Conservation (phyloP, 2,113 vertebrate species). For the Solea senegalensis region DNA sequence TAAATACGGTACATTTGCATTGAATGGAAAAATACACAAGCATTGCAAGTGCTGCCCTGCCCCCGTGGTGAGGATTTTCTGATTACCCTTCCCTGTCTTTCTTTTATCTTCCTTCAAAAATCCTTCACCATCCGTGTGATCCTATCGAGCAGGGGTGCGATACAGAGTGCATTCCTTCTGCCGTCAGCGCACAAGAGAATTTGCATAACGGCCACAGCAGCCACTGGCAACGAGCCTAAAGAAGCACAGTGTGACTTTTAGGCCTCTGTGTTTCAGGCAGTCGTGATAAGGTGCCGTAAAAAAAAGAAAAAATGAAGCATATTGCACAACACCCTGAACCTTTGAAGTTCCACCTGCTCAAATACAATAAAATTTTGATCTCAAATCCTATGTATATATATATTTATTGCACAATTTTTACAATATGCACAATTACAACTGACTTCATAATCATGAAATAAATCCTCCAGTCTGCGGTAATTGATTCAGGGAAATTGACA, state of each 20-base stretch:
- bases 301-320: neutral
- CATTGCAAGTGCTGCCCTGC: neutral
- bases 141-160: slow-evolving; percentile 16
- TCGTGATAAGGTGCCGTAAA: slow-evolving; percentile 52
- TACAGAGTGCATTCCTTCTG: slow-evolving; percentile 50
- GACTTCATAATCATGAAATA: neutral
- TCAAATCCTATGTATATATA: too few relatives aligned
- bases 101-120: slow-evolving; percentile 19
- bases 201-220: slow-evolving; percentile 81
- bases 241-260: slow-evolving; percentile 37
- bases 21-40: neutral
- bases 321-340: slow-evolving; percentile 43
- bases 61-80: neutral
- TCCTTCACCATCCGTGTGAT: neutral
- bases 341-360: slow-evolving; percentile 29
- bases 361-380: neutral
- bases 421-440: too few relatives aligned
- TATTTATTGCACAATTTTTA: too few relatives aligned
- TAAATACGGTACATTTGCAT: neutral
- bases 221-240: slow-evolving; percentile 49
- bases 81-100: neutral
- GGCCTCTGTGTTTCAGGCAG: slow-evolving; percentile 20
- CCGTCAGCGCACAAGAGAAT: slow-evolving; percentile 46
- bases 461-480: neutral
- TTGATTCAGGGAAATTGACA: neutral